Evolutionary conservation across 2,797 vertebrate species (phyloP).

Genomic region (Lagodon rhomboides): DNA sequence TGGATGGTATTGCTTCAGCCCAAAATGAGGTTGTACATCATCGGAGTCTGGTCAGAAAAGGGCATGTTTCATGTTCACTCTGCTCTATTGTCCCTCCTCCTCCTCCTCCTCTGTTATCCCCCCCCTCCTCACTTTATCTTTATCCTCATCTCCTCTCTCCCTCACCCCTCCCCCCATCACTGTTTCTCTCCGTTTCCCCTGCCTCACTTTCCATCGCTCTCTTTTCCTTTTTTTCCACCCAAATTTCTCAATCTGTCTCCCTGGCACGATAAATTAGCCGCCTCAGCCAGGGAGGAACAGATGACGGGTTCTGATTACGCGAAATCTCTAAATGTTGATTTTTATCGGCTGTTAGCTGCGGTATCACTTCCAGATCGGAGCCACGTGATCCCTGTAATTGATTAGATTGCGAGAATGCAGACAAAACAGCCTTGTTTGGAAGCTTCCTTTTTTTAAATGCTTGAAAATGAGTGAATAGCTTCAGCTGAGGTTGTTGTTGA

Average conservation of each 20-base stretch:
- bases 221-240: slow-evolving; percentile 22
- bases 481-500: background rate
- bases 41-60: slow-evolving; percentile 49
- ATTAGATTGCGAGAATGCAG: background rate
- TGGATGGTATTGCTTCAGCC: slow-evolving; percentile 58
- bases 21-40: slow-evolving; percentile 69
- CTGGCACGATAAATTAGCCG: background rate
- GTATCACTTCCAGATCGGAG: background rate
- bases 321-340: background rate
- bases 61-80: slow-evolving; percentile 48
- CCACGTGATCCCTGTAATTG: background rate
- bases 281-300: background rate
- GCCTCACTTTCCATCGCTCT: slow-evolving; percentile 9
- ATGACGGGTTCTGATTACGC: background rate
- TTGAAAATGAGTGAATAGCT: no score
- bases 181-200: slow-evolving; percentile 2
- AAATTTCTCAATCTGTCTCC: slow-evolving; percentile 24
- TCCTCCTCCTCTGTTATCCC: background rate
- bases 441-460: background rate
- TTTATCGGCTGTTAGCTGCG: background rate
- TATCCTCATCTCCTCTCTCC: slow-evolving; percentile 23
- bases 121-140: slow-evolving; percentile 5
- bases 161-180: background rate
- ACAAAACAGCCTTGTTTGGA: background rate
- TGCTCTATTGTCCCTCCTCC: slow-evolving; percentile 17